Evolutionary conservation across 2,113 vertebrate species (phyloP), one percentile per base, ranked within the genome.

Genomic region (Rhineura floridana): DNA sequence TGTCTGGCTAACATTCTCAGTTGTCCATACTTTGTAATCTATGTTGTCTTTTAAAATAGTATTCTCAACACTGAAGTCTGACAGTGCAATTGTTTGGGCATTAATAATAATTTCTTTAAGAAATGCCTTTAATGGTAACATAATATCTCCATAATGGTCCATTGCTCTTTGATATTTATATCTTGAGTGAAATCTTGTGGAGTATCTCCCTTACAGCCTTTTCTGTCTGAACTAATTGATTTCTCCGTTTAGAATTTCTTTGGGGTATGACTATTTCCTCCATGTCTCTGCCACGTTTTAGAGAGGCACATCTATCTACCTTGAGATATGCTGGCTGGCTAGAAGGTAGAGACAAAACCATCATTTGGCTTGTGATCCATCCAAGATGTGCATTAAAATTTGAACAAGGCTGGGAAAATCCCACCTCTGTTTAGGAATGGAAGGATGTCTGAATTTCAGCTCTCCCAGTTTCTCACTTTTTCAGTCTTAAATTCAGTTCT

Each of bases 51-150:
- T 77, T 76, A 72, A 83, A 83, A 83, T 44, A 88, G 77, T 65
- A 25, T 50, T 63, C 52, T 85, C 67, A 63, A 39, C 59, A 85
- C 77, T 81, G 76, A 48, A 85, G 39, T 85, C 67, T 62, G 76
- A 81, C 77, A 81, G 83, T 81, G 69, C 88, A 81, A 39, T 89
- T 73, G 77, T 85, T 89, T 81, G 42, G 44, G 46, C 59, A 75
- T 86, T 76, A 81, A 81, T 81, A 81, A 88, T 88, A 88, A 89
- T 65, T 77, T 86, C 78, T 81, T 89, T 81, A 83, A 85, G 59
- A 75, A 89, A 89, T 76, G 69, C 19, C 77, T 89, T 86, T 89
- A 89, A 85, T 81, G 84, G 75, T 83, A 83, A 77, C 81, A 77
- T 85, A 88, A 88, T 83, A 79, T 62, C 65, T 85, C 67, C n/a